Evolutionary conservation across 2,888 invertebrate species (phyloP), one percentile per base, ranked within the genome.

Genomic region (Scaptomyza caliginosa): DNA sequence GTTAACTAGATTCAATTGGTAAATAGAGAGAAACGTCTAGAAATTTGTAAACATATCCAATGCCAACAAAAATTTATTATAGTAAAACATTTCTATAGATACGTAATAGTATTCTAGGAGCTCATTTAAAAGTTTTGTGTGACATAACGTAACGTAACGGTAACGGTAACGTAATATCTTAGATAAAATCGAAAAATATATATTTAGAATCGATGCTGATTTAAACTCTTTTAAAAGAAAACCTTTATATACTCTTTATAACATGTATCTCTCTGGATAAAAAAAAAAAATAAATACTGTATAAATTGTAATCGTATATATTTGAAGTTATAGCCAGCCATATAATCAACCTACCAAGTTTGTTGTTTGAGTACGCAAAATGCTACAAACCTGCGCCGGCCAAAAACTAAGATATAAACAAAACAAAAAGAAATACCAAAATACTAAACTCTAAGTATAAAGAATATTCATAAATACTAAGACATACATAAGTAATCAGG

Each of bases 341-440:
- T 76, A 76, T 74, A 77, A 71, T 67, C 74, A 51, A 77, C 67
- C 74, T 74, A 58, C 74, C 71, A 74, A 71, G 77, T 80, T 81
- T 77, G 80, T 83, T 83, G 74, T 77, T 78, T 81, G 77, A 79
- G 77, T 81, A 85, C 82, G 79, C 79, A 82, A 82, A 82, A 86
- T 78, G 88, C 88, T 89, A 89, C 89, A 80, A 80, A 80, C 72
- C 87, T 89, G 89, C 77, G 89, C 89, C 89, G 89, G 89, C 89
- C 89, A 88, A 86, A 83, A 82, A 74, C 80, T 68, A 77, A 77
- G 79, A 38, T 49, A 45, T 56, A 45, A 45, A 21, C 24, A 50
- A 24, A n/a, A 49, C 32, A 45, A n/a, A 66, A 56, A 45, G 11
- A 66, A 56, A 51, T 2, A 56, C 39, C 36, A 66, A 65, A 42